Percentiles rank a stretch among this genome's conserved stretches.
Conservation (phyloP, 2,888 invertebrate genomes). For the Eurois occulta region DNA sequence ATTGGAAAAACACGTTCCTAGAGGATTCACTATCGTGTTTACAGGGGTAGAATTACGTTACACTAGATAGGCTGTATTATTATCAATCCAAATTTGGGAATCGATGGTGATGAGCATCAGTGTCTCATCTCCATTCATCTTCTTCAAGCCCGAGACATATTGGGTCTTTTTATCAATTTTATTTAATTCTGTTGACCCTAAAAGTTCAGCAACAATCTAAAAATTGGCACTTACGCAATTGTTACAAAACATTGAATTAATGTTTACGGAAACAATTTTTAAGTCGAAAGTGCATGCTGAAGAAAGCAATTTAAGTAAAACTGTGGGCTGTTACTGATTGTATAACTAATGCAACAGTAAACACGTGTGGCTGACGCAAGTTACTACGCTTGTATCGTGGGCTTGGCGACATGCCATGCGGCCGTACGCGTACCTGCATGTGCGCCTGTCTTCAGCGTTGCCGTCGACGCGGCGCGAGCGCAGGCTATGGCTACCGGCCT, state of each 20-base stretch:
- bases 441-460: no score
- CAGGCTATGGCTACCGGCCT: background rate
- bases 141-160: constrained; percentile 1
- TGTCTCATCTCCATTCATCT: background rate
- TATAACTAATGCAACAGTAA: constrained; percentile 26
- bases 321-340: constrained; percentile 20
- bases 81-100: background rate
- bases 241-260: background rate
- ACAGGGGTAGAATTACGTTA: background rate
- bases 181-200: constrained; percentile 33
- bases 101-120: background rate
- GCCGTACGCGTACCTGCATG: constrained; percentile 49
- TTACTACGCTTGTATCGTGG: constrained; percentile 56
- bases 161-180: background rate
- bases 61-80: background rate
- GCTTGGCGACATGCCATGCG: constrained; percentile 25
- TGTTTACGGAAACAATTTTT: constrained; percentile 38
- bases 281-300: constrained; percentile 22
- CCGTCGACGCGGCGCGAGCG: constrained; percentile 19
- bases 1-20: background rate
- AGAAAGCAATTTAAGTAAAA: constrained; percentile 14
- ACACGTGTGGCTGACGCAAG: constrained; percentile 70
- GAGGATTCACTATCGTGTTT: background rate
- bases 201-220: constrained; percentile 34
- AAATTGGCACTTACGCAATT: constrained; percentile 8